These are phyloP conservation scores for Helarctos malayanus DNA, from an alignment of 2,797 vertebrate genomes.

Conservation along the genomic window DNA sequence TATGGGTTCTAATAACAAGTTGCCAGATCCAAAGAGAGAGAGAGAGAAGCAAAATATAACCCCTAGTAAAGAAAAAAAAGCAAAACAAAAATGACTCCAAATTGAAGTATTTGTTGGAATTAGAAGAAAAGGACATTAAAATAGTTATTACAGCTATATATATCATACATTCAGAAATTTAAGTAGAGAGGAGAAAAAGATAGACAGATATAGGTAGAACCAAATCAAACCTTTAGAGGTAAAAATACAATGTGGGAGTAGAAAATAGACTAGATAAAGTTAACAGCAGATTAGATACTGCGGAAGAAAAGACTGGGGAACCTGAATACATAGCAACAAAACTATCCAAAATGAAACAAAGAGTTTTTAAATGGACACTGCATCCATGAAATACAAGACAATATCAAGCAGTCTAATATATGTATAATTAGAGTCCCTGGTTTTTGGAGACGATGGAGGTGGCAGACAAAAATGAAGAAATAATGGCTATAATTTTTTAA, in stretches of 20 bases:
- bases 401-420: background rate
- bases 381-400: background rate
- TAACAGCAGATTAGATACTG: background rate
- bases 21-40: background rate
- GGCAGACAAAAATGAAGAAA: background rate
- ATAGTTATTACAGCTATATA: background rate
- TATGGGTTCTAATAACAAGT: background rate
- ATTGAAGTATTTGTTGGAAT: background rate
- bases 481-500: background rate
- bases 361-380: background rate
- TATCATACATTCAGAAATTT: background rate
- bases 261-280: background rate
- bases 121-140: background rate
- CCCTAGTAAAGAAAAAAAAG: background rate
- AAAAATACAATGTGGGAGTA: background rate
- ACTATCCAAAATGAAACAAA: background rate
- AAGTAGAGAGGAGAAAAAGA: background rate
- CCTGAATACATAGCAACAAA: background rate
- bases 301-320: background rate
- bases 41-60: background rate
- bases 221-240: background rate
- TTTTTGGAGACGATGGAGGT: background rate
- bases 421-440: background rate
- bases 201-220: background rate
- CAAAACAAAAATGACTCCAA: conserved; percentile 30